phyloP scores from a whole-genome alignment of 2,888 invertebrate genomes.

The Monochamus alternatus region DNA sequence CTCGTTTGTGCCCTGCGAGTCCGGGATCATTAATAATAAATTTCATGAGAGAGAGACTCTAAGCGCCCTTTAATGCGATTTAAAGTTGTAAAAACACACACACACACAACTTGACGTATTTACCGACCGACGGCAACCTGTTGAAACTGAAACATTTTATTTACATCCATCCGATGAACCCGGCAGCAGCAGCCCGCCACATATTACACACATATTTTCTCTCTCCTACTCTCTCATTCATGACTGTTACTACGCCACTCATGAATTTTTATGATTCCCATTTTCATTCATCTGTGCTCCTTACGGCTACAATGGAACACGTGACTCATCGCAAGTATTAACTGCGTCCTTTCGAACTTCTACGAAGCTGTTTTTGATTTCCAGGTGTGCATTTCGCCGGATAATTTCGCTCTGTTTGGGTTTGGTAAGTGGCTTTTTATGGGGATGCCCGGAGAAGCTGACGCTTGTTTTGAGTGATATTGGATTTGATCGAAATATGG shows the following conservation, averaged over 20 bases:
- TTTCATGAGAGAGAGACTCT: constrained; percentile 5
- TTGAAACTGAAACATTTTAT: constrained; percentile 63
- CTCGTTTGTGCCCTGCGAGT: background rate
- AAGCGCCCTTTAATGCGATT: constrained; percentile 54
- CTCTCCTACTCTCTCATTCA: constrained; percentile 57
- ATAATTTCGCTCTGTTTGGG: background rate
- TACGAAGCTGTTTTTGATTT: background rate
- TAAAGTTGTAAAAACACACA: constrained; percentile 55
- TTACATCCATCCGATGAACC: constrained; percentile 60
- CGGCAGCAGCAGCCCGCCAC: constrained; percentile 48
- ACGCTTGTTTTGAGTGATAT: too few relatives aligned
- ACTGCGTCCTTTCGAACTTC: constrained; percentile 3
- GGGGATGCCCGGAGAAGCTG: background rate
- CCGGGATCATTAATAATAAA: constrained; percentile 29
- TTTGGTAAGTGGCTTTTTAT: background rate
- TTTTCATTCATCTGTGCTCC: constrained; percentile 45
- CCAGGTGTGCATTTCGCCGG: constrained; percentile 16
- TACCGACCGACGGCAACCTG: constrained; percentile 60
- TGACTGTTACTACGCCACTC: constrained; percentile 52
- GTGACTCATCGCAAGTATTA: constrained; percentile 26
- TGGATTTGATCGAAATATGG: too few relatives aligned
- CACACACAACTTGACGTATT: constrained; percentile 56
- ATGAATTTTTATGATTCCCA: constrained; percentile 56
- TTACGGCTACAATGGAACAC: constrained; percentile 41
- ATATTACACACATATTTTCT: constrained; percentile 52